Percentiles rank a stretch among this genome's conserved stretches.
phyloP scores from a whole-genome alignment of 2,113 vertebrate genomes.

The Spea multiplicata region DNA sequence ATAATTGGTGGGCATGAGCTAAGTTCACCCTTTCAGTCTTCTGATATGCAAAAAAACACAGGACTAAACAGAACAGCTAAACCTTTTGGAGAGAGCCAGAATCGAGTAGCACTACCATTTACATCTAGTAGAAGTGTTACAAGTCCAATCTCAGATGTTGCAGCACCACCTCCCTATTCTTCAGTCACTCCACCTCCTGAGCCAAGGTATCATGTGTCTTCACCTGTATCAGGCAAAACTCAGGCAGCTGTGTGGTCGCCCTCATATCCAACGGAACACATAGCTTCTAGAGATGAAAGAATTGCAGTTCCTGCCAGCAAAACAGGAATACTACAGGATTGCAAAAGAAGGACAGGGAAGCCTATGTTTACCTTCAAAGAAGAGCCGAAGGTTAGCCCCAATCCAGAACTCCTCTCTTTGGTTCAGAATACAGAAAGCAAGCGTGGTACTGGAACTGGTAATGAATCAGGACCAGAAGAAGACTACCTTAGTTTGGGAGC shows the following conservation, averaged over 20 bases:
- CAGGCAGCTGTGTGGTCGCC: constrained; percentile 71
- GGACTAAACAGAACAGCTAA: constrained; percentile 79
- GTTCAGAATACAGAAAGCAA: constrained; percentile 80
- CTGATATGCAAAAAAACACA: constrained; percentile 51
- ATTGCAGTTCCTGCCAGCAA: constrained; percentile 89
- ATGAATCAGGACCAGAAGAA: constrained; percentile 90
- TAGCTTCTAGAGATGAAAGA: constrained; percentile 92
- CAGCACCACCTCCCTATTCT: constrained; percentile 69
- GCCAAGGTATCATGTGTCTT: constrained; percentile 64
- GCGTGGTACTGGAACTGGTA: constrained; percentile 67
- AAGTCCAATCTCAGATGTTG: constrained; percentile 73
- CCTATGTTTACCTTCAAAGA: constrained; percentile 97
- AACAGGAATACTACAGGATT: constrained; percentile 84
- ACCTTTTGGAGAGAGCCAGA: constrained; percentile 75
- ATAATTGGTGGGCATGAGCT: constrained; percentile 55
- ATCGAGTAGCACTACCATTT: constrained; percentile 68
- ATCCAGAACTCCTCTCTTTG: constrained; percentile 88
- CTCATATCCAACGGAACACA: constrained; percentile 75
- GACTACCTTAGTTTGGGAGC: constrained; percentile 97
- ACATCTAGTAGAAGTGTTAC: constrained; percentile 63
- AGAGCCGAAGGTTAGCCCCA: constrained; percentile 85
- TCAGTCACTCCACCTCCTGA: constrained; percentile 67
- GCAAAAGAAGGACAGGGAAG: constrained; percentile 75
- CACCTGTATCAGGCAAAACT: constrained; percentile 54
- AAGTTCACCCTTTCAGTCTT: constrained; percentile 59